Evolutionary conservation across 2,797 vertebrate species (phyloP).

Genomic region (Tachyglossus aculeatus): DNA sequence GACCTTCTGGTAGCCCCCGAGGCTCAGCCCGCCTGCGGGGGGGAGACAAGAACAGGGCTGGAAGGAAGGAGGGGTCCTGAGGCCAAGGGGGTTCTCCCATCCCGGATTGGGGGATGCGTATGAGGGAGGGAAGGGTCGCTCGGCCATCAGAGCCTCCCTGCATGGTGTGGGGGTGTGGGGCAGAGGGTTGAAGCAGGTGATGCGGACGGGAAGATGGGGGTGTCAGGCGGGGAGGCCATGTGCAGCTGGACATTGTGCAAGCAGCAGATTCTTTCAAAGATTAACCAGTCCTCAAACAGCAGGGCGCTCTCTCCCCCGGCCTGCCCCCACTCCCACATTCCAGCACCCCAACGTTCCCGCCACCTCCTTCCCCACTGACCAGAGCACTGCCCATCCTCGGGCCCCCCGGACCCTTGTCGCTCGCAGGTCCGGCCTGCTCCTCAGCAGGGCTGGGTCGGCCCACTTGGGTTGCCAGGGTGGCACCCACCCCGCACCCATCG

Average conservation of each 20-base stretch:
- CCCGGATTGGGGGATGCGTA: too few relatives aligned
- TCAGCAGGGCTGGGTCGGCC: too few relatives aligned
- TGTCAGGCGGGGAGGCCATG: neutral
- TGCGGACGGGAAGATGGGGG: neutral
- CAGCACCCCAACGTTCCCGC: neutral
- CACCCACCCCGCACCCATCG: too few relatives aligned
- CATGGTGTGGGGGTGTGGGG: neutral
- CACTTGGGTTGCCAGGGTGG: too few relatives aligned
- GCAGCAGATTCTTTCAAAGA: neutral
- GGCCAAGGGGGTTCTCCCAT: neutral
- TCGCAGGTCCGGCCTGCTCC: too few relatives aligned
- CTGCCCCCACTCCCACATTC: neutral
- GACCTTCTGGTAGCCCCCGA: conserved; percentile 67
- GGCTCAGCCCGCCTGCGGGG: conserved; percentile 70
- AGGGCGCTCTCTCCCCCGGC: too few relatives aligned
- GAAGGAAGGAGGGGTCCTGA: neutral
- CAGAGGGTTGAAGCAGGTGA: neutral
- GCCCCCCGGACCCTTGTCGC: too few relatives aligned
- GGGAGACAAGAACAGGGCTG: neutral
- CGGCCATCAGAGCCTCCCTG: too few relatives aligned
- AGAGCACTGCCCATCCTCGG: neutral
- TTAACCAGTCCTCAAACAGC: neutral
- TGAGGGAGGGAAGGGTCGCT: neutral
- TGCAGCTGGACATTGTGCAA: neutral
- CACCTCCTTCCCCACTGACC: fast-evolving